These are phyloP conservation scores for Sebastes iracundus DNA, from an alignment of 2,797 vertebrate species.

Conservation along the genomic window DNA sequence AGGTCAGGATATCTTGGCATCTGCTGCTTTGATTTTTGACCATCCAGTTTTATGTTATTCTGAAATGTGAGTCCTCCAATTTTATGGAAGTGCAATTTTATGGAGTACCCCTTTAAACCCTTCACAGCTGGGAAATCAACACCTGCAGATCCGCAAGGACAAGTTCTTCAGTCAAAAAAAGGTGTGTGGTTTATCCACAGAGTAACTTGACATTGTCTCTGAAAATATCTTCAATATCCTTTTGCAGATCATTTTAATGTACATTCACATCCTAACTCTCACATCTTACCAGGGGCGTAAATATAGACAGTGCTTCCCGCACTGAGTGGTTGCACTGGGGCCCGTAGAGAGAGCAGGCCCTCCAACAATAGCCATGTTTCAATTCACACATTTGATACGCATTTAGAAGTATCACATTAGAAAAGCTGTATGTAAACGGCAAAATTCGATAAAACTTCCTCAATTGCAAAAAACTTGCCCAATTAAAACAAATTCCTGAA, in stretches of 20 bases:
- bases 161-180: not conserved
- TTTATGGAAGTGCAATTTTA: slow-evolving; percentile 3
- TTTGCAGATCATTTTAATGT: not conserved
- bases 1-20: slow-evolving; percentile 1
- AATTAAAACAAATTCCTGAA: too few relatives aligned
- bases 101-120: not conserved
- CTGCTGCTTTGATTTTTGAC: slow-evolving; percentile 14
- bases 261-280: not conserved
- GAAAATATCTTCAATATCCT: not conserved
- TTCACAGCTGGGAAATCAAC: slow-evolving; percentile 11
- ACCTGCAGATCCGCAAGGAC: not conserved
- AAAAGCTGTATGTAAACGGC: too few relatives aligned
- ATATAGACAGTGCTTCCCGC: too few relatives aligned
- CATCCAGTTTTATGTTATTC: slow-evolving; percentile 5
- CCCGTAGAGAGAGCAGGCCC: too few relatives aligned
- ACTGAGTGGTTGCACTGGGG: too few relatives aligned
- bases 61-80: not conserved
- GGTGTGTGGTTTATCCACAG: not conserved
- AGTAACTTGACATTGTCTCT: not conserved
- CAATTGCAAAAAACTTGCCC: too few relatives aligned
- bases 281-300: not conserved
- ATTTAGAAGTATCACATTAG: too few relatives aligned
- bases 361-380: too few relatives aligned
- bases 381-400: too few relatives aligned
- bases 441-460: too few relatives aligned